Evolutionary conservation across 2,797 vertebrate genomes (phyloP).

Genomic region (Notamacropus eugenii): DNA sequence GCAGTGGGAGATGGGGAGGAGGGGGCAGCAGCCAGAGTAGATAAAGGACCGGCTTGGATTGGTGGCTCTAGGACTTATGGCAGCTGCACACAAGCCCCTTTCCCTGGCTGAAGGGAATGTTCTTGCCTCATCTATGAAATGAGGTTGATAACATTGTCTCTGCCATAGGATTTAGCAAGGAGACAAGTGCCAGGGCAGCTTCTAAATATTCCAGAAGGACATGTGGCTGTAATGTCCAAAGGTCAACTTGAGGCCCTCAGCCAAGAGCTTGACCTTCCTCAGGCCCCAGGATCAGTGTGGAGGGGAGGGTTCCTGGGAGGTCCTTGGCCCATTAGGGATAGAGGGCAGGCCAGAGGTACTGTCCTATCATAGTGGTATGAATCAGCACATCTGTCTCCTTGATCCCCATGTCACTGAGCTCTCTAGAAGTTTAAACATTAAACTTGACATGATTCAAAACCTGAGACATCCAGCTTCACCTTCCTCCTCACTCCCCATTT

Average conservation of each 20-base stretch:
- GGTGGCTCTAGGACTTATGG: not conserved
- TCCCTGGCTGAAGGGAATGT: not conserved
- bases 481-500: not conserved
- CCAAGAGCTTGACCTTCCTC: not conserved
- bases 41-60: not conserved
- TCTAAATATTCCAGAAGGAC: not conserved
- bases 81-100: not conserved
- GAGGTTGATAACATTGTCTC: conserved; percentile 41
- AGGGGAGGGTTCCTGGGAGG: too few relatives aligned
- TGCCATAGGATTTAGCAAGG: not conserved
- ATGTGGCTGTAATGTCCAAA: not conserved
- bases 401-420: not conserved
- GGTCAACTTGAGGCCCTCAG: not conserved
- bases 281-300: too few relatives aligned
- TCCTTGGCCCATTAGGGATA: too few relatives aligned
- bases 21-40: too few relatives aligned
- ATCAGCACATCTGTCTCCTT: not conserved
- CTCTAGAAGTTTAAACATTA: not conserved
- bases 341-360: too few relatives aligned
- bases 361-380: not conserved
- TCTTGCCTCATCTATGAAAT: conserved; percentile 62
- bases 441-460: not conserved
- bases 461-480: not conserved
- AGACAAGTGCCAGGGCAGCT: not conserved
- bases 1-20: too few relatives aligned